Base-by-base conservation (phyloP, 2,113 vertebrate species). In the Hydrolagus affinis region DNA sequence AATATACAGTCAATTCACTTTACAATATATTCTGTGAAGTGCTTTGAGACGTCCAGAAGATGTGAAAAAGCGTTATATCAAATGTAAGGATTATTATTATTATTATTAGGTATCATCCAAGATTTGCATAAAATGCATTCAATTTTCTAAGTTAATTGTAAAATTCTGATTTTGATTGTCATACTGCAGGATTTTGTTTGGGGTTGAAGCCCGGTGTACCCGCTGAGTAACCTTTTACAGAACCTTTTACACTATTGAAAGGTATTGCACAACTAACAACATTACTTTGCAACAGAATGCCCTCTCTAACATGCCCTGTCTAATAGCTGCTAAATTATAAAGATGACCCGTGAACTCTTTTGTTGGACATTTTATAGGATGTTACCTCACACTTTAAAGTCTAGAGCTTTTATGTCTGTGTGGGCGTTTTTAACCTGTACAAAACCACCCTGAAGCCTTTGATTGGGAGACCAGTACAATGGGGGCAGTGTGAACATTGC, bases 301-400 rank as follows among this genome's bases (percentile, higher is more conserved):
- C 30, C 64, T 64, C 23, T 62, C 32, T 75, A 15, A 74, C 30
- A 28, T 62, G 57, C 15, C 59, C 59, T 11, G 77, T 80, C 59
- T 28, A 64, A 80, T 80, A 64, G 30, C 60, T 60, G 11, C 21
- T 80, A 80, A 62, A 64, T 80, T 25, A 80, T 30, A 64, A 73
- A 69, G 66, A 57, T 56, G 32, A 21, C 32, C 32, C 1, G 17
- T 75, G 32, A 62, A 64, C 64, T 64, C 77, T 80, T 80, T 80
- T 62, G 57, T 80, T 25, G 56, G 56, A 12, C 11, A 62, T 78
- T 80, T n/a, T 80, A 60, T 23, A 17, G 28, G 23, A 28, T n/a
- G n/a, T 64, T 80, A 66, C 59, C 25, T 80, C 59, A 64, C 77
- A 30, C 59, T 80, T 80, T 62, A 80, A 80, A 62, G 77, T 8